These are phyloP conservation scores for Ametastegia equiseti DNA, from an alignment of 2,888 invertebrate genomes.

Conservation along the genomic window DNA sequence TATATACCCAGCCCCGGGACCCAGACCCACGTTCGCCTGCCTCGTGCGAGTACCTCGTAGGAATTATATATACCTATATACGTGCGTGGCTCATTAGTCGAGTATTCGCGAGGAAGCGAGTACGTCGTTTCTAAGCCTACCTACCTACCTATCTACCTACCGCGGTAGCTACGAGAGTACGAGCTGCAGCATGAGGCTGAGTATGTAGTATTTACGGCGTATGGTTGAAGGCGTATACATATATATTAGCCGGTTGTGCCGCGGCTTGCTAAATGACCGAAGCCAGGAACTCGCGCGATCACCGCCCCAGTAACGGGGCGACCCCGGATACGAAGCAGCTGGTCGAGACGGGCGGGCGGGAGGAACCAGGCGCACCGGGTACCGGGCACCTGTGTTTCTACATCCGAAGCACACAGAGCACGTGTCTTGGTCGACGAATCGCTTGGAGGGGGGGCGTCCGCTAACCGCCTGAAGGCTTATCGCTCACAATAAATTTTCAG, in stretches of 20 bases:
- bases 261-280: constrained; percentile 67
- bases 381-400: constrained; percentile 33
- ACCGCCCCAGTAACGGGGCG: constrained; percentile 47
- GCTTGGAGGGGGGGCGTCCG: constrained; percentile 40
- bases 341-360: constrained; percentile 10
- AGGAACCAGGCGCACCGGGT: neutral
- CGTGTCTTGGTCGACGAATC: constrained; percentile 41
- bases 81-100: constrained; percentile 39
- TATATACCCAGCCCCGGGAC: constrained; percentile 41
- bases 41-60: neutral
- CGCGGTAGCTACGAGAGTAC: neutral
- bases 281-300: constrained; percentile 66
- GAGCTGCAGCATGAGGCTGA: neutral
- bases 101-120: constrained; percentile 34
- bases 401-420: constrained; percentile 24
- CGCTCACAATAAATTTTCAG: constrained; percentile 31
- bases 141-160: too few relatives aligned
- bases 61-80: too few relatives aligned
- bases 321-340: constrained; percentile 47
- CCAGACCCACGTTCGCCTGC: neutral
- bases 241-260: constrained; percentile 21
- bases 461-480: constrained; percentile 5
- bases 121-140: too few relatives aligned
- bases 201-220: neutral
- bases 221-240: too few relatives aligned